Evolutionary conservation across 2,797 vertebrate species (phyloP), one percentile per base, ranked within the genome.

Genomic region (Rhabdophis nuchalis): DNA sequence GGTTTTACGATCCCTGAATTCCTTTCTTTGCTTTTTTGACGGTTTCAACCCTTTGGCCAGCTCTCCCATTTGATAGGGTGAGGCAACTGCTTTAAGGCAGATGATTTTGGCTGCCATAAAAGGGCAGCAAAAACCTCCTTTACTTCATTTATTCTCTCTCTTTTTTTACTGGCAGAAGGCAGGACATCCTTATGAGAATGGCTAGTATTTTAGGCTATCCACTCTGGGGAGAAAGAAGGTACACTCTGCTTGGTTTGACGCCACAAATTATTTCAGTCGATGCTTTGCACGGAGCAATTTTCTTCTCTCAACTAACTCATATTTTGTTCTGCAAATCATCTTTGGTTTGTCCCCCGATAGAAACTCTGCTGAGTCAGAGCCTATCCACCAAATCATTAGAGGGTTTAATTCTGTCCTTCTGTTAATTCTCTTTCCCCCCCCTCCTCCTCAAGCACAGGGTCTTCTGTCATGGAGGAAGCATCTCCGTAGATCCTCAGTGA

Each of bases 401-500:
- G 12, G 90, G 53, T 92, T 29, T 6, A 23, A 72, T 8, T 91
- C 91, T 18, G 16, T 36, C 36, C 18, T 36, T 36, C n/a, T 32
- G n/a, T 32, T 68, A 9, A 36, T 36, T 36, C 32, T 36, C 32
- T 36, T 94, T 86, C 57, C 87, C 85, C 93, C 11, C 60, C 4
- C 46, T 50, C 92, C 90, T 93, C 91, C 91, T 90, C 94, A 68
- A 94, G 92, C 91, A 92, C 0, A 13, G 90, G 58, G 90, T 92
- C 94, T 92, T 96, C 95, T 94, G 95, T 95, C 94, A 95, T 0
- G 90, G 95, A 54, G 89, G 41, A 95, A 58, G 60, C 53, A 32
- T 0, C 4, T 93, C 95, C 93, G 91, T 95, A 93, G 92, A 88
- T 88, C 93, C 92, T 86, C 27, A 87, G 54, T 88, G 94, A 92